A percentile compares a stretch with the other conserved stretches of the same genome.
phyloP scores from a whole-genome alignment of 2,797 vertebrate species.

The Dicrostonyx torquatus region DNA sequence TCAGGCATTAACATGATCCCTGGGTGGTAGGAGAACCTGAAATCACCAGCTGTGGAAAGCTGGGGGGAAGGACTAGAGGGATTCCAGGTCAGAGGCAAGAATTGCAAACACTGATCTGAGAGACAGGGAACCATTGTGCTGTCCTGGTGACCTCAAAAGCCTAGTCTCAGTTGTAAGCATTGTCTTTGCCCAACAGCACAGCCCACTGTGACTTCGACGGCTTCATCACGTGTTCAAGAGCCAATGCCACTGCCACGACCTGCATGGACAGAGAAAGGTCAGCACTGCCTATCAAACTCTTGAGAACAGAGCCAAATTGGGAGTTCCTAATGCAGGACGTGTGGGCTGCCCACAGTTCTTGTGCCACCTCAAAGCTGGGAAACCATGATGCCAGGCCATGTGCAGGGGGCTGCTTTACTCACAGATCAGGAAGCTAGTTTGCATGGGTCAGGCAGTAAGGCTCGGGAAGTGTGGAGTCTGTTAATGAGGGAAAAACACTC shows the following conservation, averaged over 20 bases:
- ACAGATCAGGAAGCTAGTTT: neutral
- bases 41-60: neutral
- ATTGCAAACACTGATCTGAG: neutral
- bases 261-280: neutral
- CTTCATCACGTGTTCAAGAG: neutral
- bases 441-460: neutral
- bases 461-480: neutral
- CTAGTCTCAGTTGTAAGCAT: neutral
- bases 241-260: neutral
- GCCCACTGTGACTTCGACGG: neutral
- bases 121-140: accelerated
- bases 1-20: neutral
- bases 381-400: neutral
- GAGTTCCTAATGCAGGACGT: neutral
- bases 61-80: neutral
- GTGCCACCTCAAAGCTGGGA: neutral
- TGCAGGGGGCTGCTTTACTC: too few species aligned
- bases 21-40: neutral
- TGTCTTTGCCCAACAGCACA: neutral
- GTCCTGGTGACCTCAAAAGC: neutral
- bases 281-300: neutral
- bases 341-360: neutral
- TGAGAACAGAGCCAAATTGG: neutral
- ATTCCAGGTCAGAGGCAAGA: neutral
- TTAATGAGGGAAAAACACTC: neutral